phyloP scores from a whole-genome alignment of 2,888 invertebrate genomes.

The Sceliomorpha sp. region DNA sequence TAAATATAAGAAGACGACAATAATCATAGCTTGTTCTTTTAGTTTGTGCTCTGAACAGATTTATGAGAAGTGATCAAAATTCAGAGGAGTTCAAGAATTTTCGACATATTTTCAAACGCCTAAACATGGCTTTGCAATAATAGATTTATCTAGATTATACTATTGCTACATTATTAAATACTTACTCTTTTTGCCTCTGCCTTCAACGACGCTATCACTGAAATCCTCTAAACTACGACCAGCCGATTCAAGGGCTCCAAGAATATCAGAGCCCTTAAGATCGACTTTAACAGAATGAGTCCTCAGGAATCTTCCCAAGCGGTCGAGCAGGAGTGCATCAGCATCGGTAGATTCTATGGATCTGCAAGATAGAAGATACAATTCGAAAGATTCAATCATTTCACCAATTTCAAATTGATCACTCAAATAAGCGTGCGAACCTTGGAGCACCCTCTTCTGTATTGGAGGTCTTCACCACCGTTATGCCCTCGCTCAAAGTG shows the following conservation, averaged over 20 bases:
- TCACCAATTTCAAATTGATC: background rate
- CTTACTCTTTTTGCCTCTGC: conserved; percentile 90
- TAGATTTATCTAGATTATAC: no score
- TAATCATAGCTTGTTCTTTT: no score
- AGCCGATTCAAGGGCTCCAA: conserved; percentile 89
- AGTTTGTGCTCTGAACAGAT: no score
- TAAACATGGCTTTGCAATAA: no score
- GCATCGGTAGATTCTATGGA: conserved; percentile 81
- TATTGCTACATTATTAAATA: no score
- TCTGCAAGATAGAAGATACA: conserved; percentile 58
- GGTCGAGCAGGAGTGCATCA: conserved; percentile 84
- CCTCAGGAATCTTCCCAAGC: conserved; percentile 88
- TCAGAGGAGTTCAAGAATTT: no score
- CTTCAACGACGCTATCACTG: conserved; percentile 83
- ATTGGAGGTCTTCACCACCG: conserved; percentile 88
- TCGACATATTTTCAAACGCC: no score
- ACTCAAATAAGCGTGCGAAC: conserved; percentile 80
- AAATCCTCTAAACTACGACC: conserved; percentile 88
- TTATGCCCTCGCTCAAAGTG: conserved; percentile 90
- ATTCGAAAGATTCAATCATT: background rate
- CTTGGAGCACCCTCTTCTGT: conserved; percentile 90
- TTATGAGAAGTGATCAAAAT: no score
- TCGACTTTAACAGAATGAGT: conserved; percentile 92
- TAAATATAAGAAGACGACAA: no score
- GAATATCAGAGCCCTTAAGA: conserved; percentile 91